Conservation (phyloP, 2,113 vertebrate species). For the Sceloporus undulatus region DNA sequence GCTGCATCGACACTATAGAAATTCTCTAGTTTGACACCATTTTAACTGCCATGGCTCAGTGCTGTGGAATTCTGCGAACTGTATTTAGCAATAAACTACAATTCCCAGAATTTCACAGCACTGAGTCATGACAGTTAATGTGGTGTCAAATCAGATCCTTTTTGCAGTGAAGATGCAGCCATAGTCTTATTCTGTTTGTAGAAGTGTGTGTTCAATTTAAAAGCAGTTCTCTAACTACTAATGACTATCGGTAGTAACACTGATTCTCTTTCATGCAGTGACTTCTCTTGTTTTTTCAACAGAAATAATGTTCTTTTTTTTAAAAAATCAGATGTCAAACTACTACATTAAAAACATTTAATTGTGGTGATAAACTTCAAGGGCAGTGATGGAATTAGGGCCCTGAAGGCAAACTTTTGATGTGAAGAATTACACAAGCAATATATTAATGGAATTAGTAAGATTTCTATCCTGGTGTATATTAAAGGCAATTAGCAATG, state of each 20-base stretch:
- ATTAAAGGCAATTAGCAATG: constrained; percentile 67
- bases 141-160: no score
- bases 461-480: constrained; percentile 56
- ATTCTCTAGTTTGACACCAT: no score
- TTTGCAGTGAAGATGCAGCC: no score
- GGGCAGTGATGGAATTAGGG: constrained; percentile 73
- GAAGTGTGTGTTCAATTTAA: not conserved
- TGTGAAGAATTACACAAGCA: constrained; percentile 66
- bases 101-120: no score
- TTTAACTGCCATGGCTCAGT: no score
- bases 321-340: constrained; percentile 75
- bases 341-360: constrained; percentile 76
- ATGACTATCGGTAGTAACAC: not conserved
- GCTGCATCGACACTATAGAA: no score
- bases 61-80: no score
- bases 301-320: constrained; percentile 30
- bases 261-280: constrained; percentile 52
- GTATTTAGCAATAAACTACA: no score
- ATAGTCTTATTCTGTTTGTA: not conserved
- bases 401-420: constrained; percentile 67
- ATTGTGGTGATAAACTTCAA: constrained; percentile 85
- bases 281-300: constrained; percentile 32
- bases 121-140: no score
- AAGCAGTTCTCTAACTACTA: constrained; percentile 20
- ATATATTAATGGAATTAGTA: constrained; percentile 53